Evolutionary conservation across 2,888 invertebrate species (phyloP).

Genomic region (Eueremaeus valkanovi): DNA sequence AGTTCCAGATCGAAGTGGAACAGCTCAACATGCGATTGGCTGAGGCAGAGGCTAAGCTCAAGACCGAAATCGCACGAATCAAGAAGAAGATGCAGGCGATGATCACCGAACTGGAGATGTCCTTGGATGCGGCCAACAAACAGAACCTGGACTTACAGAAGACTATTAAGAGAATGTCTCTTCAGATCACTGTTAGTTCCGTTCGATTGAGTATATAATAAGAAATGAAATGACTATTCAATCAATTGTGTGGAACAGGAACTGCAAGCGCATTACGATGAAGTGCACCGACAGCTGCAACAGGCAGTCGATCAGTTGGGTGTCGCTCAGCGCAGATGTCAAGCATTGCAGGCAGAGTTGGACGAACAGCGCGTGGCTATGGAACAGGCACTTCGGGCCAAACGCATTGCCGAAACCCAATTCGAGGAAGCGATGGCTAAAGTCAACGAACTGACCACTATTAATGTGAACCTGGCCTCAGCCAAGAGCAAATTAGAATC

Average conservation of each 20-base stretch:
- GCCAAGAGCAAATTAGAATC: slow-evolving; percentile 93
- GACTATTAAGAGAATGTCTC: slow-evolving; percentile 94
- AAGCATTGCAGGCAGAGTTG: slow-evolving; percentile 83
- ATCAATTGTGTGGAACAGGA: slow-evolving; percentile 58
- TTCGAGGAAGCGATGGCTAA: slow-evolving; percentile 86
- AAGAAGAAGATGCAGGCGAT: slow-evolving; percentile 99
- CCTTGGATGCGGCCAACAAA: slow-evolving; percentile 96
- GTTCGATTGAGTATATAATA: slow-evolving; percentile 52
- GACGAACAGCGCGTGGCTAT: slow-evolving; percentile 91
- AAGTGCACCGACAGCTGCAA: slow-evolving; percentile 90
- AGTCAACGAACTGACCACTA: slow-evolving; percentile 87
- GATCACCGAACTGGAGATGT: slow-evolving; percentile 93
- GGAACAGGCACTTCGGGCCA: slow-evolving; percentile 84
- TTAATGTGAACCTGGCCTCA: slow-evolving; percentile 91
- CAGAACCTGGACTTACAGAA: slow-evolving; percentile 95
- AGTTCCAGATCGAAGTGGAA: slow-evolving; percentile 96
- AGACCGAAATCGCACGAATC: slow-evolving; percentile 91
- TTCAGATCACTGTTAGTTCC: slow-evolving; percentile 70
- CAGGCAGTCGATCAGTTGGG: slow-evolving; percentile 90
- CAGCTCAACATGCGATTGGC: slow-evolving; percentile 90
- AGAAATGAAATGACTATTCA: background rate
- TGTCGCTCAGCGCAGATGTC: slow-evolving; percentile 82
- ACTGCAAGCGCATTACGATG: slow-evolving; percentile 92
- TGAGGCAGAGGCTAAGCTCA: slow-evolving; percentile 91
- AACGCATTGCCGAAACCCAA: slow-evolving; percentile 81